Percentiles rank a stretch among this genome's conserved stretches.
Conservation (phyloP, 1,140 invertebrate genomes). For the Brachionus koreanus region DNA sequence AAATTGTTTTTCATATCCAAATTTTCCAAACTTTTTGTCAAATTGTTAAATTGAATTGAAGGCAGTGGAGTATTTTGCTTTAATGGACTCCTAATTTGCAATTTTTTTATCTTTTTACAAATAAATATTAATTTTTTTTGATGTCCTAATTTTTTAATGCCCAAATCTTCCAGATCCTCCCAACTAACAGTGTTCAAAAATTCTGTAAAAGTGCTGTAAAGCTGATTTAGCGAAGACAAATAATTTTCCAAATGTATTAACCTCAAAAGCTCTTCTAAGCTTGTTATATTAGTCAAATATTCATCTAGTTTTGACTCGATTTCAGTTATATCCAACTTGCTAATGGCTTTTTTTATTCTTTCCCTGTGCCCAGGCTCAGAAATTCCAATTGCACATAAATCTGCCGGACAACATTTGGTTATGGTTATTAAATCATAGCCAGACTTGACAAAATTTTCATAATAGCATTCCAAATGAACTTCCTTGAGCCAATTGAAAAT, state of each 20-base stretch:
- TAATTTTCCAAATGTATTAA: constrained; percentile 86
- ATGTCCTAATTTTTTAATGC: constrained; percentile 79
- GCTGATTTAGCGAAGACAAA: constrained; percentile 79
- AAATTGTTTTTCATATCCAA: background rate
- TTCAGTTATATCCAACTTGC: constrained; percentile 50
- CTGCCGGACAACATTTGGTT: constrained; percentile 93
- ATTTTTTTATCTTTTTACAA: constrained; percentile 92
- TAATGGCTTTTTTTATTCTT: constrained; percentile 89
- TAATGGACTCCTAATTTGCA: constrained; percentile 55
- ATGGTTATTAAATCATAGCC: constrained; percentile 97
- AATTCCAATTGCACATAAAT: constrained; percentile 75
- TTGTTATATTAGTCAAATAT: background rate
- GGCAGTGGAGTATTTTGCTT: constrained; percentile 34
- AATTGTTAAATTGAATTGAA: constrained; percentile 41
- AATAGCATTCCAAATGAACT: constrained; percentile 92
- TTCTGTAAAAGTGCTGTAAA: constrained; percentile 81
- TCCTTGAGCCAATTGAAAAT: constrained; percentile 80
- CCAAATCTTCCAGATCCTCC: constrained; percentile 98
- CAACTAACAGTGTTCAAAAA: constrained; percentile 81
- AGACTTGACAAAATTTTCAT: constrained; percentile 82
- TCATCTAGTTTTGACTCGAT: background rate
- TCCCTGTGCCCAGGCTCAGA: constrained; percentile 96
- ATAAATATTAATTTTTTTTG: constrained; percentile 96
- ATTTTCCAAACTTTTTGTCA: constrained; percentile 42
- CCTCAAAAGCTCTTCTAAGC: constrained; percentile 79